Conservation (phyloP, 2,113 vertebrate genomes). For the Chrysemys picta region DNA sequence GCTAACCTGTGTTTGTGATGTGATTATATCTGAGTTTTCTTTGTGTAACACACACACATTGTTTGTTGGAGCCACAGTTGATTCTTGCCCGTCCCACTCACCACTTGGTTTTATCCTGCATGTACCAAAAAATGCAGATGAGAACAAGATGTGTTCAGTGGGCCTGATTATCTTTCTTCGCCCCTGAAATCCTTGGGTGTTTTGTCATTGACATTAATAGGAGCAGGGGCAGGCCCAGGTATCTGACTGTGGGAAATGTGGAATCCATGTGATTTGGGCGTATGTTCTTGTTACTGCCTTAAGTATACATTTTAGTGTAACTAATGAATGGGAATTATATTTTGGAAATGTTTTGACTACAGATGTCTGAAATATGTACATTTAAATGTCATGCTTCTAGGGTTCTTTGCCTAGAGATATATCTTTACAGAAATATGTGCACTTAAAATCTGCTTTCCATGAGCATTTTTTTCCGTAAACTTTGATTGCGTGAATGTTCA, state of each 20-base stretch:
- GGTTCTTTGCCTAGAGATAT: not conserved
- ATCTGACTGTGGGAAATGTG: accelerated
- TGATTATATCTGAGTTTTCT: not conserved
- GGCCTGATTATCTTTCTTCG: not conserved
- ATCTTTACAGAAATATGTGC: not conserved
- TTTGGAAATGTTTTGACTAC: not conserved
- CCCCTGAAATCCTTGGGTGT: not conserved
- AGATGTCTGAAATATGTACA: not conserved
- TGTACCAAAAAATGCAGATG: not conserved
- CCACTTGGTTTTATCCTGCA: not conserved
- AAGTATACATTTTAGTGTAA: not conserved
- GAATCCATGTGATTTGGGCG: not conserved
- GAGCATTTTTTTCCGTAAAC: not conserved
- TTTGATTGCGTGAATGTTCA: not conserved
- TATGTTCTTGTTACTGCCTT: not conserved
- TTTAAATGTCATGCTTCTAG: not conserved
- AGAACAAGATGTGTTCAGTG: not conserved
- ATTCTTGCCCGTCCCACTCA: not conserved
- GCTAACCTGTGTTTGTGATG: not conserved
- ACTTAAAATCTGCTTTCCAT: not conserved
- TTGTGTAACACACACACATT: accelerated
- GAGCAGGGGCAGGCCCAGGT: not conserved
- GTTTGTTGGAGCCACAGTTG: not conserved
- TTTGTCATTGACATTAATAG: not conserved
- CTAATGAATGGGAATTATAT: not conserved